Evolutionary conservation across 2,888 invertebrate species (phyloP).

Genomic region (Mayetiola destructor): DNA sequence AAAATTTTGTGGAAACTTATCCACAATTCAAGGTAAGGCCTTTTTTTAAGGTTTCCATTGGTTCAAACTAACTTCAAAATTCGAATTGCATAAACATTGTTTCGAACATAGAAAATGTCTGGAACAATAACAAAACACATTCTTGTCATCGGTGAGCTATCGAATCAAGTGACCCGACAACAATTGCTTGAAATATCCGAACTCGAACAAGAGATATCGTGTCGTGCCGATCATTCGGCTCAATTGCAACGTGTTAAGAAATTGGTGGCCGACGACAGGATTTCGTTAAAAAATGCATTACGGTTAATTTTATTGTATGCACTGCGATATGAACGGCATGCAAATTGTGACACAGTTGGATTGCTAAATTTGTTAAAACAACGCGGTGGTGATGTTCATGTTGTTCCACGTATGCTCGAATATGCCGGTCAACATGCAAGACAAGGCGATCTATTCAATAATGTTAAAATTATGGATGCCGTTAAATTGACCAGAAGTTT

Average conservation of each 20-base stretch:
- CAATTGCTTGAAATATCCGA: conserved; percentile 82
- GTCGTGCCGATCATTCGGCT: conserved; percentile 67
- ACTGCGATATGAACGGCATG: conserved; percentile 80
- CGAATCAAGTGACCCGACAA: conserved; percentile 61
- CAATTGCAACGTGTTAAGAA: conserved; percentile 67
- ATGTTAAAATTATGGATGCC: conserved; percentile 84
- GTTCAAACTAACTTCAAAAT: background rate
- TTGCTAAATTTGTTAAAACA: conserved; percentile 59
- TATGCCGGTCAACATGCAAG: conserved; percentile 73
- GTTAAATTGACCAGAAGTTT: conserved; percentile 49
- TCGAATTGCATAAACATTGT: background rate
- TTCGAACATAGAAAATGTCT: conserved; percentile 64
- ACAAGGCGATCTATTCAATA: conserved; percentile 72
- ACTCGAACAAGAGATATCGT: conserved; percentile 83
- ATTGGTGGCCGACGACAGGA: conserved; percentile 57
- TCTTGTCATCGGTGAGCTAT: conserved; percentile 89
- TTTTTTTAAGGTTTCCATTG: background rate
- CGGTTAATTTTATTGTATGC: conserved; percentile 87
- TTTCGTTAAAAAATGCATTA: conserved; percentile 63
- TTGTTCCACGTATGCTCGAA: conserved; percentile 53
- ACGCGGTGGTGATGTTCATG: conserved; percentile 52
- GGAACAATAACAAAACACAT: conserved; percentile 97
- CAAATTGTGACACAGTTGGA: conserved; percentile 64
- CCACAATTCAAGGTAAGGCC: conserved; percentile 74
- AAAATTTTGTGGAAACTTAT: conserved; percentile 93